Evolutionary conservation across 1,140 invertebrate species (phyloP), one percentile per base, ranked within the genome.

Genomic region (Anoplolepis gracilipes): DNA sequence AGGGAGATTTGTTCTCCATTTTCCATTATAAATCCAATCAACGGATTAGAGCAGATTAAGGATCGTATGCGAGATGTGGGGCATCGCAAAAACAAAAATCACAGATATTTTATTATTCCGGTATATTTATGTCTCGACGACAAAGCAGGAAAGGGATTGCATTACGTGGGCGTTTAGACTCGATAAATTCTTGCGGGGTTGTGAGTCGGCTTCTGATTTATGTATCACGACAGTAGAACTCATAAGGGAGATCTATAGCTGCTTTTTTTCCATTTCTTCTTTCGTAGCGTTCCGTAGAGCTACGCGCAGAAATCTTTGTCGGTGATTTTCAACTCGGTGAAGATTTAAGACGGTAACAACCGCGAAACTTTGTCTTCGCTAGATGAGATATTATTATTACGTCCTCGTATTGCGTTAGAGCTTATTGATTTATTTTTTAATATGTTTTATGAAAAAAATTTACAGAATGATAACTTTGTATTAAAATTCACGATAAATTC

Each of bases 201-300:
- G 64, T 64, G 33, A 79, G 64, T 55, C 39, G 49, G 33, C 36
- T 39, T 39, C 36, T 81, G 78, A 81, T 81, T 81, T 81, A 81
- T 81, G 78, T 81, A 72, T 49, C 78, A 65, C 65, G 65, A 72
- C 78, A 81, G 78, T 46, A 81, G 78, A 81, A 81, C 78, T 81
- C 78, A 81, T 81, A 81, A 70, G 49, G 36, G 78, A 81, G 78
- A 81, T 72, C 78, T 81, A 81, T 57, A 72, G 78, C 36, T 49
- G 65, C 16, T 49, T 70, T 81, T 81, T 81, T 81, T 72, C 49
- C 33, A 57, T 70, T 81, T 49, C 30, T 81, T 72, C 65, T 81
- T 81, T 28, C 13, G 6, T 46, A 46, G 57, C 59, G 59, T 39
- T 16, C 19, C 65, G 11, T 36, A 22, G 19, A 49, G 49, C 65